These are phyloP conservation scores for Prosapia bicincta DNA, from an alignment of 2,888 invertebrate genomes.

Conservation along the genomic window DNA sequence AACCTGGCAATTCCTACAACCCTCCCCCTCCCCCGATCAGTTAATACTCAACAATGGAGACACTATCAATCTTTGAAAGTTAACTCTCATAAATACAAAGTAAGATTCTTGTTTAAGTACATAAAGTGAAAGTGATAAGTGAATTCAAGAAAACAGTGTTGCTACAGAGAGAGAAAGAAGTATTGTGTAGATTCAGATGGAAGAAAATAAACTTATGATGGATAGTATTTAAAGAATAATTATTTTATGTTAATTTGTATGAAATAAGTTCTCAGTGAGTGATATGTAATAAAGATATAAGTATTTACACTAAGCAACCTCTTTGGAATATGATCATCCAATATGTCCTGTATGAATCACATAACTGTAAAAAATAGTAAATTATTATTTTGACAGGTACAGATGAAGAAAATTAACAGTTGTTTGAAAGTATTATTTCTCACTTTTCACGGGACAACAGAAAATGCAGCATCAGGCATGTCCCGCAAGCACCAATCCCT, in stretches of 20 bases:
- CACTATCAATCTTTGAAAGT: no score
- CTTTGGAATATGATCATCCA: neutral
- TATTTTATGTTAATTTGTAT: neutral
- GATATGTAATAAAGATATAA: neutral
- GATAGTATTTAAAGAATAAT: neutral
- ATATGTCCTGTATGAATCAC: neutral
- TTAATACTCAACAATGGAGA: no score
- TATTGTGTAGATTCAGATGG: neutral
- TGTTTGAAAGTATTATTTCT: neutral
- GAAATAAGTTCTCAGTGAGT: neutral
- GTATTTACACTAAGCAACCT: neutral
- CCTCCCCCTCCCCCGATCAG: no score
- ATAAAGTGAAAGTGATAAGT: no score
- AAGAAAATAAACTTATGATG: neutral
- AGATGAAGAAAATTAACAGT: slow-evolving; percentile 1
- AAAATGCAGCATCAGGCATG: neutral
- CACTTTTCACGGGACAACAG: neutral
- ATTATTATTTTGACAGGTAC: slow-evolving; percentile 1
- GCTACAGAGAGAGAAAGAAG: no score
- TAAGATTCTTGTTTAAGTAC: no score
- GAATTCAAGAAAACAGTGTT: no score
- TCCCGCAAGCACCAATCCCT: neutral
- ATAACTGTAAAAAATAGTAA: neutral
- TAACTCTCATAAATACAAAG: no score
- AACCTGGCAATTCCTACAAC: no score